These are phyloP conservation scores for Clarias batrachus DNA, from an alignment of 2,113 vertebrate species.

Conservation along the genomic window DNA sequence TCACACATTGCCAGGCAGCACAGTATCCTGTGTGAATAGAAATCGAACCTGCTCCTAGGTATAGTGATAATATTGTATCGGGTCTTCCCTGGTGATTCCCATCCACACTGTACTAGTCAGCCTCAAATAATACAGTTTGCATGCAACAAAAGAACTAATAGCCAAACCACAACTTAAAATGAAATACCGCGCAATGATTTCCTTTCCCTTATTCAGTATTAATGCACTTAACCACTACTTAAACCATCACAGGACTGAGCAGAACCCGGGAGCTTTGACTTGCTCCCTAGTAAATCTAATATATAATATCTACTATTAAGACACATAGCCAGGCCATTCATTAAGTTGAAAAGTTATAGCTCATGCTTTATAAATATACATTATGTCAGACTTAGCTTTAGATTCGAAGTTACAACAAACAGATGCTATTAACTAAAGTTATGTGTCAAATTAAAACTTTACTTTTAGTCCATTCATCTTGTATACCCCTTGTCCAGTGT, in stretches of 20 bases:
- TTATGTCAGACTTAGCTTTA: background rate
- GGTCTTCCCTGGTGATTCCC: no score
- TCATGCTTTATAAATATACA: no score
- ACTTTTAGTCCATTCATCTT: background rate
- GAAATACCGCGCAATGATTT: background rate
- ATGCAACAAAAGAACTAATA: background rate
- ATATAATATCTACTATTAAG: background rate
- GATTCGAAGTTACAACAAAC: background rate
- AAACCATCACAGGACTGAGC: background rate
- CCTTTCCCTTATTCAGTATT: background rate
- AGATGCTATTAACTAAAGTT: background rate
- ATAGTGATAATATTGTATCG: no score
- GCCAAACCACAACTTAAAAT: background rate
- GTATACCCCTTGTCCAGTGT: no score
- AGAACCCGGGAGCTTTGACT: background rate
- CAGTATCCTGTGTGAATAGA: no score
- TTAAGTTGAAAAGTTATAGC: background rate
- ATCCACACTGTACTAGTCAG: background rate
- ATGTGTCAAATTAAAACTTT: background rate
- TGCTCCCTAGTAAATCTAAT: background rate
- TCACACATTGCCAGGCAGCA: no score
- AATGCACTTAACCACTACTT: background rate
- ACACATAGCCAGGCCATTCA: background rate
- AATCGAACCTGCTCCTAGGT: no score
- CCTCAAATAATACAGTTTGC: background rate